These are phyloP conservation scores for Poecilia velifera DNA, from an alignment of 2,797 vertebrate species.

Conservation along the genomic window DNA sequence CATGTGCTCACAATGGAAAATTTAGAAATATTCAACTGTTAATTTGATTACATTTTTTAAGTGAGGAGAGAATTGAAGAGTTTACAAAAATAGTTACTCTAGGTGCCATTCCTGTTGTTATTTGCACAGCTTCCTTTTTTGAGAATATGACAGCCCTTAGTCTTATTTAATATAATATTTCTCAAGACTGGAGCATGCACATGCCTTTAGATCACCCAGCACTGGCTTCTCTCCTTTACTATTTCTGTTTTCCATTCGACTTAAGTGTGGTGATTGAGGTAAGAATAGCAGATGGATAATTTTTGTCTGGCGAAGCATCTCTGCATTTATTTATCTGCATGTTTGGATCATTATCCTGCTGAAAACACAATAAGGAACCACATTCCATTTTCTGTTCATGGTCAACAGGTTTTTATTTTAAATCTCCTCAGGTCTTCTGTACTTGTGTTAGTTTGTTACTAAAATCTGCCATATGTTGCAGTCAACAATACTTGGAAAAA, in stretches of 20 bases:
- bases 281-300: not conserved
- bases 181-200: not conserved
- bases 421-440: not conserved
- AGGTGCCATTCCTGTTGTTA: not conserved
- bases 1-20: not conserved
- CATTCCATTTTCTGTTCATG: not conserved
- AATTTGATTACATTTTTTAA: not conserved
- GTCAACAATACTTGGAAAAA: not conserved
- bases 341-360: not conserved
- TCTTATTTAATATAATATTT: not conserved
- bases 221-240: not conserved
- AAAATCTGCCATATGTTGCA: not conserved
- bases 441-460: not conserved
- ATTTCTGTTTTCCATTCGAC: not conserved
- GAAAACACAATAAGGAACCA: not conserved
- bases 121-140: not conserved
- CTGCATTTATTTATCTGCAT: not conserved
- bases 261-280: not conserved
- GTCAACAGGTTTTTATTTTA: not conserved
- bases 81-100: not conserved
- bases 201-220: not conserved
- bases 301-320: not conserved
- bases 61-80: not conserved
- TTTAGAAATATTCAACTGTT: not conserved
- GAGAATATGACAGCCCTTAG: not conserved